phyloP scores from a whole-genome alignment of 2,797 vertebrate genomes.

The Megalops cyprinoides region DNA sequence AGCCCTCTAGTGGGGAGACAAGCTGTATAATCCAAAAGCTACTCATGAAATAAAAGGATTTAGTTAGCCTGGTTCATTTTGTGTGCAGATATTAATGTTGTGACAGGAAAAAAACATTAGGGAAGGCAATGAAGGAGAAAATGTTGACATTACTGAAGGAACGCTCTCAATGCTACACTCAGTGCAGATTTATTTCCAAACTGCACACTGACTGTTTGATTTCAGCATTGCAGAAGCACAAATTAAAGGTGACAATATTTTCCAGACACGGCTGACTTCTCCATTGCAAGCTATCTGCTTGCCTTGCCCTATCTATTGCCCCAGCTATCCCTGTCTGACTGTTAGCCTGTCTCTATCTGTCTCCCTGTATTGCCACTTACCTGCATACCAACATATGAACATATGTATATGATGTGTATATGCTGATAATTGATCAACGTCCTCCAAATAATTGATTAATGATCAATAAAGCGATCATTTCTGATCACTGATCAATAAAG shows the following conservation, averaged over 20 bases:
- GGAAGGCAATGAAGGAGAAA: conserved; percentile 2
- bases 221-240: conserved; percentile 46
- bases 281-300: conserved; percentile 5
- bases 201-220: conserved; percentile 44
- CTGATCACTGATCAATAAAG: conserved; percentile 70
- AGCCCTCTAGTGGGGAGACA: background rate
- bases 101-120: conserved; percentile 6
- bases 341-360: too few relatives aligned
- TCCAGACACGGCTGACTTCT: conserved; percentile 52
- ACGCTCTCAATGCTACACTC: conserved; percentile 46
- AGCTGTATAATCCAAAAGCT: background rate
- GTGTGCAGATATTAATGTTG: conserved; percentile 2
- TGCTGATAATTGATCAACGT: background rate
- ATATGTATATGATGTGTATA: too few relatives aligned
- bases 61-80: background rate
- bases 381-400: too few relatives aligned
- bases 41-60: conserved; percentile 7
- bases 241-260: conserved; percentile 61
- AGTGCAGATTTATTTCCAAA: conserved; percentile 56
- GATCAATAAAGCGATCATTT: conserved; percentile 61
- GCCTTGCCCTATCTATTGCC: too few relatives aligned
- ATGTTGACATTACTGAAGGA: conserved; percentile 52
- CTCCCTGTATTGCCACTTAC: too few relatives aligned
- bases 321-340: background rate
- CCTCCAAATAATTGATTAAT: background rate